Evolutionary conservation across 2,888 invertebrate genomes (phyloP).

Genomic region (Nomada fucata): DNA sequence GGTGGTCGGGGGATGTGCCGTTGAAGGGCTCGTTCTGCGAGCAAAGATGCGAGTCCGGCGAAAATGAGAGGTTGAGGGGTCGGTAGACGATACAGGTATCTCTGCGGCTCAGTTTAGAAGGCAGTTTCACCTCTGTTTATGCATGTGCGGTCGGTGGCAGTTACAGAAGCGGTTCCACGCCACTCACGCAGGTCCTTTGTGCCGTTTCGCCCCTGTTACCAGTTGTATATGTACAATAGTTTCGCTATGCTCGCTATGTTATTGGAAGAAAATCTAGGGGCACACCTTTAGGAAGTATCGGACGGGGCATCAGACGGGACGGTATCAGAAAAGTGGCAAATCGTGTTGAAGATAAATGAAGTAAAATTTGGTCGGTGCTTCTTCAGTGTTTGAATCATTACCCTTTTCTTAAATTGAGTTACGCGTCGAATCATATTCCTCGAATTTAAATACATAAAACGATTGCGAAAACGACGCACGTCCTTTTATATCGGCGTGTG

Average conservation of each 20-base stretch:
- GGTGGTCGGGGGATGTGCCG: conserved; percentile 30
- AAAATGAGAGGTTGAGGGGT: conserved; percentile 71
- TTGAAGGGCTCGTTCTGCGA: conserved; percentile 35
- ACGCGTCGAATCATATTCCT: too few relatives aligned
- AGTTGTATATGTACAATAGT: conserved; percentile 13
- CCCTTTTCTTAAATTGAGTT: too few relatives aligned
- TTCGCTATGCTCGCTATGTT: conserved; percentile 16
- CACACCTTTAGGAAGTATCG: not conserved
- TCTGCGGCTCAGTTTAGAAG: conserved; percentile 77
- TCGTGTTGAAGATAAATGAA: too few relatives aligned
- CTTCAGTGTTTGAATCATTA: too few relatives aligned
- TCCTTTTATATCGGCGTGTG: too few relatives aligned
- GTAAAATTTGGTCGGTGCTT: too few relatives aligned
- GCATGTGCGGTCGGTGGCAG: conserved; percentile 75
- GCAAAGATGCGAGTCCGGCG: conserved; percentile 49
- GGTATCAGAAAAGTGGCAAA: too few relatives aligned
- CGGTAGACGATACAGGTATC: conserved; percentile 64
- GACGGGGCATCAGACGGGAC: too few relatives aligned
- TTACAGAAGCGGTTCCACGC: conserved; percentile 45
- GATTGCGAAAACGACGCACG: too few relatives aligned
- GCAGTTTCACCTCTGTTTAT: conserved; percentile 79
- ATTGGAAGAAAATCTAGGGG: conserved; percentile 19
- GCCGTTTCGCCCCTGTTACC: conserved; percentile 48
- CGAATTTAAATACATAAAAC: too few relatives aligned
- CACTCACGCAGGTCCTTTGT: conserved; percentile 46